Base-by-base conservation (phyloP, 53 echinoderm and acorn worm genomes). In the Actinopyga echinites region DNA sequence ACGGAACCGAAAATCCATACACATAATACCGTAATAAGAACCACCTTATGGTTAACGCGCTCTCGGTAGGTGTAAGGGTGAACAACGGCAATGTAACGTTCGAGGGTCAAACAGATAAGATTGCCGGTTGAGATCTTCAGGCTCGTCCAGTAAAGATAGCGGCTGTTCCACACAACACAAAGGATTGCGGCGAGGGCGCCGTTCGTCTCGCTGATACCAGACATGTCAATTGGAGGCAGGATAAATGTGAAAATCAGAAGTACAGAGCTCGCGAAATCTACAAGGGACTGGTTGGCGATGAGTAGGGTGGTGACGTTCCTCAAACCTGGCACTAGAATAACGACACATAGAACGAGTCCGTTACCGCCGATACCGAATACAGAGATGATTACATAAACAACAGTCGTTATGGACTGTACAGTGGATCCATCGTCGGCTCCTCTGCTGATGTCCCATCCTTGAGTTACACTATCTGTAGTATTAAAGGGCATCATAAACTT, bases 61-160 rank as follows among this genome's bases (percentile, higher is more conserved):
- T 43, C 42, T 9, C 85, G 74, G 29, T 87, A 87, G 19, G 29
- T 54, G 62, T 53, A 53, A 4, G 87, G 87, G 19, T 66, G 66
- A 11, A 87, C 87, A 15, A 87, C 81, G n/a, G 87, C 87, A 13
- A 80, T 25, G 31, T 80, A 87, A 6, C 87, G 56, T 69, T 87
- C 87, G 5, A 87, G 57, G 11, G 80, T 87, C 42, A 87, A 21
- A 20, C 56, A 56, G 34, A 87, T 38, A 12, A 87, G 56, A 58
- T 87, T 87, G 38, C 56, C 62, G 0, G 87, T 87, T 15, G 87
- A 87, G 58, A 81, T 81, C 68, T 81, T 87, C 2, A 67, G 69
- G 35, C 65, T 55, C 33, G 53, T 29, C 87, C 87, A 87, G 67
- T 57, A 87, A 58, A 87, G 55, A 69, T 73, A 81, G 10, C 82